Evolutionary conservation across 2,113 vertebrate genomes (phyloP).

Genomic region (Coptodon rendalli): DNA sequence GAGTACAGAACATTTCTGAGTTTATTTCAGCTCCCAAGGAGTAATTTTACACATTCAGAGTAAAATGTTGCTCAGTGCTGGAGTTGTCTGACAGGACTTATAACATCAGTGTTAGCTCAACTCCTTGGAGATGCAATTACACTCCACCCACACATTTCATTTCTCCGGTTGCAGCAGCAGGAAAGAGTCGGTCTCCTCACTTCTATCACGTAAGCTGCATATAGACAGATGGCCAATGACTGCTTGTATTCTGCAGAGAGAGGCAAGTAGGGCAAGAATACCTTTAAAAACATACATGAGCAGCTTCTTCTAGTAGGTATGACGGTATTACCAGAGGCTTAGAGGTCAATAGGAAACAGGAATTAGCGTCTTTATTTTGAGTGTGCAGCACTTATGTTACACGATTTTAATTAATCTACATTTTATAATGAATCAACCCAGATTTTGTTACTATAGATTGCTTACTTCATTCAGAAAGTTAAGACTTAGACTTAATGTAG

Average conservation of each 20-base stretch:
- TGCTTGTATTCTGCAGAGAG: background rate
- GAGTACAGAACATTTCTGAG: background rate
- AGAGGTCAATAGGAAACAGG: background rate
- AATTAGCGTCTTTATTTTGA: background rate
- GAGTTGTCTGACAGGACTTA: background rate
- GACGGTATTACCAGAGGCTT: background rate
- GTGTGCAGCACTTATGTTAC: background rate
- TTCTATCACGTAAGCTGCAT: background rate
- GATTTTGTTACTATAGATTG: background rate
- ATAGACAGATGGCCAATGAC: background rate
- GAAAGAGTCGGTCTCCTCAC: background rate
- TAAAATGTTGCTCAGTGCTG: background rate
- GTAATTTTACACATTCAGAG: background rate
- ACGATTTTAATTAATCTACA: background rate
- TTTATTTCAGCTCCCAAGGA: background rate
- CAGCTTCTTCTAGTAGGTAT: background rate
- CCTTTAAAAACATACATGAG: background rate
- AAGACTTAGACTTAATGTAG: background rate
- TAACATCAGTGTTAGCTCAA: background rate
- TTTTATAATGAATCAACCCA: background rate
- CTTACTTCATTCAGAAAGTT: background rate
- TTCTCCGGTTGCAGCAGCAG: background rate
- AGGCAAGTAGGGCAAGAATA: background rate
- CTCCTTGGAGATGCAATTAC: background rate
- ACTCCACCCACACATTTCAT: background rate